phyloP scores from a whole-genome alignment of 2,888 invertebrate genomes.

The Junonia oenone region DNA sequence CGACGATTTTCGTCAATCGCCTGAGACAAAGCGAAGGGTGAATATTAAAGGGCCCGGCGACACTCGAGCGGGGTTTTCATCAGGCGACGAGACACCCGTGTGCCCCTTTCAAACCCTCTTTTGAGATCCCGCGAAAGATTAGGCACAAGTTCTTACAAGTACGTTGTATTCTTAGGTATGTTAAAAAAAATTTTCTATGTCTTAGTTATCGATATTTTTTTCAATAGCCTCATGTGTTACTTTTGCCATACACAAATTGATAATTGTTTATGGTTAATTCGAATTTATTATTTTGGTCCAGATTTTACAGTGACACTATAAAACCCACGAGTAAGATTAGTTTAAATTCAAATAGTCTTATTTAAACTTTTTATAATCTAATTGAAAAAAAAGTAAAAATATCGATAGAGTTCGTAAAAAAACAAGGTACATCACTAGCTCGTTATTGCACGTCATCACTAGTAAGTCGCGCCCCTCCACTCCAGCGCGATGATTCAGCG shows the following conservation, averaged over 20 bases:
- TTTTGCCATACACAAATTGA: too few relatives aligned
- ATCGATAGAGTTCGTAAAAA: not conserved
- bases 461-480: slow-evolving; percentile 47
- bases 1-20: slow-evolving; percentile 75
- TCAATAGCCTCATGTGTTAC: not conserved
- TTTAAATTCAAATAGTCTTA: too few relatives aligned
- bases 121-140: slow-evolving; percentile 76
- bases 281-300: too few relatives aligned
- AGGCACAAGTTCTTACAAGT: slow-evolving; percentile 74
- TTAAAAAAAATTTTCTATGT: too few relatives aligned
- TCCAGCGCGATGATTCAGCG: slow-evolving; percentile 72
- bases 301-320: not conserved
- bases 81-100: slow-evolving; percentile 57
- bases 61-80: slow-evolving; percentile 72
- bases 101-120: slow-evolving; percentile 66
- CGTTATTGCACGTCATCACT: slow-evolving; percentile 71
- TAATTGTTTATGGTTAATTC: too few relatives aligned
- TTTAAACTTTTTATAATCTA: not conserved
- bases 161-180: slow-evolving; percentile 52
- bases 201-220: not conserved
- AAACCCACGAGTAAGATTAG: not conserved
- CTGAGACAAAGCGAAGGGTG: slow-evolving; percentile 66
- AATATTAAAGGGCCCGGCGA: slow-evolving; percentile 66
- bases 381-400: not conserved
- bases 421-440: slow-evolving; percentile 41